Conservation (phyloP, 2,113 vertebrate genomes). For the Taxidea taxus region DNA sequence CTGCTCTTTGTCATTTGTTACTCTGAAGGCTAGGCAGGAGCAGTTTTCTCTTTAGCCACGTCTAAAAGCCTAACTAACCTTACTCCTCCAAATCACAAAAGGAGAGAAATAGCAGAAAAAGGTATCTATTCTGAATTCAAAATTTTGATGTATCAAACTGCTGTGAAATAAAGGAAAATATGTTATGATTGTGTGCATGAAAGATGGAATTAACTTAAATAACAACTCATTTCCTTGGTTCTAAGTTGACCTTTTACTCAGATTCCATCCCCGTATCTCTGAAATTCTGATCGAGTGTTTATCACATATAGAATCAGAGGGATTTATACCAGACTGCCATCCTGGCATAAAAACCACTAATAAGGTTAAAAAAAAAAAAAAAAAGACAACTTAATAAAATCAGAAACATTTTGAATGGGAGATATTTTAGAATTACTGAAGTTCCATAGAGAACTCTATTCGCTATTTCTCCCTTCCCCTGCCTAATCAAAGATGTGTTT, state of each 20-base stretch:
- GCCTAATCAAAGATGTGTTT: neutral
- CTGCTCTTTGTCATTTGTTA: neutral
- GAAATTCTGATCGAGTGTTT: neutral
- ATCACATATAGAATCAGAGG: neutral
- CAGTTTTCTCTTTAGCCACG: neutral
- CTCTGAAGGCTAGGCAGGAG: neutral
- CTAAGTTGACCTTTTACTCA: neutral
- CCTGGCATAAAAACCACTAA: neutral
- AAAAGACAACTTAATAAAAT: neutral
- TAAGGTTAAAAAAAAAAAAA: neutral
- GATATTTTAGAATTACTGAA: neutral
- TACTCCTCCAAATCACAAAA: neutral
- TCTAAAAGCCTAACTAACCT: neutral
- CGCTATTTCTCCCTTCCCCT: neutral
- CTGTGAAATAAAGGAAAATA: conserved; percentile 8
- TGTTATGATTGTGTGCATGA: neutral
- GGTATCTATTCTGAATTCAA: neutral
- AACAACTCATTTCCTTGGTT: neutral
- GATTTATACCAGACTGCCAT: neutral
- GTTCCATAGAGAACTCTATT: neutral
- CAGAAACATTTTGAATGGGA: neutral
- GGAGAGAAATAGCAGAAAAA: neutral
- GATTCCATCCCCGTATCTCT: neutral
- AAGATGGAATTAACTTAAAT: neutral
- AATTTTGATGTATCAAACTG: neutral